phyloP scores from a whole-genome alignment of 2,888 invertebrate genomes.

The Eledone cirrhosa region DNA sequence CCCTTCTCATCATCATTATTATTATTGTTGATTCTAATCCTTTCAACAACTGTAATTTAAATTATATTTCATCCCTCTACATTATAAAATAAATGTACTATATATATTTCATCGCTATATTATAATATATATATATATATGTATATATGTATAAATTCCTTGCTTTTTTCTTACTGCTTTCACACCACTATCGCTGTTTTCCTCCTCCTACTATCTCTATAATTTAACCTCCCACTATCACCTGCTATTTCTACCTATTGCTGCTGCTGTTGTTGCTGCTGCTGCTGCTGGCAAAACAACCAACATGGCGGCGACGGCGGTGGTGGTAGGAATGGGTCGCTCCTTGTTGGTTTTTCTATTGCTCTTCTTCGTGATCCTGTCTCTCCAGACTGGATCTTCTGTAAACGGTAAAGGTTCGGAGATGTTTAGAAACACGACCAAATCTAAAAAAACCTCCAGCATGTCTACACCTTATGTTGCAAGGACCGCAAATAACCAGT shows the following conservation, averaged over 20 bases:
- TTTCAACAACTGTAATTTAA: no score
- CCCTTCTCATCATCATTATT: background rate
- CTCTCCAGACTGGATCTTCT: no score
- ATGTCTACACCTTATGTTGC: background rate
- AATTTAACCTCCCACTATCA: no score
- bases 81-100: no score
- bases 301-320: conserved; percentile 25
- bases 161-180: background rate
- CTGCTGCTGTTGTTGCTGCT: background rate
- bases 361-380: background rate
- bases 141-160: background rate
- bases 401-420: background rate
- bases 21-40: background rate
- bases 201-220: no score
- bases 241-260: background rate
- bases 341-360: conserved; percentile 13
- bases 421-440: background rate
- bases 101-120: no score
- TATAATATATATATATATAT: no score
- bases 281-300: background rate
- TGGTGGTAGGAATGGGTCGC: conserved; percentile 16
- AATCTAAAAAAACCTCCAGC: background rate
- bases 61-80: no score
- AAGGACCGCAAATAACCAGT: conserved; percentile 55
- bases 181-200: no score